A percentile compares a stretch with the other conserved stretches of the same genome.
Evolutionary conservation across 37 sponge, comb jelly and placozoan species (phyloP).

Genomic region (Beroe ovata): DNA sequence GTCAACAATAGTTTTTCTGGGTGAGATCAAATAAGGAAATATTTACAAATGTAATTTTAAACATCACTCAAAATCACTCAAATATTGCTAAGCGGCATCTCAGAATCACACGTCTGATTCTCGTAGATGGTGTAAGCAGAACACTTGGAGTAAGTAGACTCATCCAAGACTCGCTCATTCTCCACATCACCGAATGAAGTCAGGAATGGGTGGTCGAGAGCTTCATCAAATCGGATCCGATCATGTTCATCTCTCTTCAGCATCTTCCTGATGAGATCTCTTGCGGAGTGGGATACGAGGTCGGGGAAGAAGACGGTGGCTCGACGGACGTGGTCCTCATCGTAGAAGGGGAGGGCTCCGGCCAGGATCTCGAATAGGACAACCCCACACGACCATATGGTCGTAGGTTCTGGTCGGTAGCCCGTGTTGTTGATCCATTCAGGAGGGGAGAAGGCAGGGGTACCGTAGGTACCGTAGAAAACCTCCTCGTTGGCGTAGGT

Average conservation of each 20-base stretch:
- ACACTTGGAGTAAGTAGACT: slow-evolving; percentile 18
- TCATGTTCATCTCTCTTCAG: slow-evolving; percentile 31
- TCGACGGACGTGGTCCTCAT: slow-evolving; percentile 44
- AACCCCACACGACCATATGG: slow-evolving; percentile 61
- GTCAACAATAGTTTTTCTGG: neutral
- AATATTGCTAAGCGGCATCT: slow-evolving; percentile 1
- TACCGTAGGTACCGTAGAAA: slow-evolving; percentile 38
- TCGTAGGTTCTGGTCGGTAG: slow-evolving; percentile 48
- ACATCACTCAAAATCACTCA: neutral
- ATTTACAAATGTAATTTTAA: neutral
- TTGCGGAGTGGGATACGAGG: slow-evolving; percentile 29
- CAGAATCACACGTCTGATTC: slow-evolving; percentile 34
- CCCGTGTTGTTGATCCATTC: slow-evolving; percentile 43
- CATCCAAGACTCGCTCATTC: slow-evolving; percentile 20
- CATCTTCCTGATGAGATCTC: slow-evolving; percentile 52
- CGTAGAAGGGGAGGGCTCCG: slow-evolving; percentile 26
- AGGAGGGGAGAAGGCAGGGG: slow-evolving; percentile 56
- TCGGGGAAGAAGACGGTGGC: slow-evolving; percentile 48
- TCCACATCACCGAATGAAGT: slow-evolving; percentile 5
- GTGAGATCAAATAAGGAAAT: too few relatives aligned
- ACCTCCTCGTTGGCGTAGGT: slow-evolving; percentile 54
- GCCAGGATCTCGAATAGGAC: slow-evolving; percentile 60
- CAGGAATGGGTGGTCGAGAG: slow-evolving; percentile 33
- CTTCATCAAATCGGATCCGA: slow-evolving; percentile 26
- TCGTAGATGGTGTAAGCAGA: slow-evolving; percentile 51